Conservation (phyloP, 2,888 invertebrate species). For the Rhabditophanes sp. region DNA sequence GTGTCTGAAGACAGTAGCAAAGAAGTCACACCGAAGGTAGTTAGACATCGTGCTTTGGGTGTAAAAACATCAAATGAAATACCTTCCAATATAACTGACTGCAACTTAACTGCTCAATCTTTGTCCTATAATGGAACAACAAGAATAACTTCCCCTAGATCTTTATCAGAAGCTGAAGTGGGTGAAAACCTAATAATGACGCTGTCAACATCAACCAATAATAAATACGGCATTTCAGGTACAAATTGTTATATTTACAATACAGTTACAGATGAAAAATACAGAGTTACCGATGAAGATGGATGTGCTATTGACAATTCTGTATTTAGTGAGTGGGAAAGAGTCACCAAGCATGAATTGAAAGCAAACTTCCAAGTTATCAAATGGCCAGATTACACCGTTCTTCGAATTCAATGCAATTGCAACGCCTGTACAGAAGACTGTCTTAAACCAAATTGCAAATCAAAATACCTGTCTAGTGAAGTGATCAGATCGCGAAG, state of each 20-base stretch:
- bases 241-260: constrained; percentile 42
- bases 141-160: no score
- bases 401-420: constrained; percentile 44
- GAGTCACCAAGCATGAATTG: constrained; percentile 14
- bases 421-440: constrained; percentile 33
- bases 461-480: constrained; percentile 1
- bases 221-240: constrained; percentile 31
- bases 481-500: no score
- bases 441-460: constrained; percentile 17
- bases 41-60: no score
- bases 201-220: constrained; percentile 21
- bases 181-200: constrained; percentile 19
- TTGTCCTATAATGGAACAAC: no score
- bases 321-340: constrained; percentile 42
- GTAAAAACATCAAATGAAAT: no score
- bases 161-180: constrained; percentile 11
- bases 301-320: constrained; percentile 44
- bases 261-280: constrained; percentile 39
- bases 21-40: no score
- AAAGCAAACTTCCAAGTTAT: constrained; percentile 34
- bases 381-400: constrained; percentile 43
- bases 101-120: no score
- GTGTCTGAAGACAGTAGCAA: no score
- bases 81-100: no score
- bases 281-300: constrained; percentile 34